A percentile compares a stretch with the other conserved stretches of the same genome.
phyloP scores from a whole-genome alignment of 2,113 vertebrate genomes.

The Dipodomys ordii region DNA sequence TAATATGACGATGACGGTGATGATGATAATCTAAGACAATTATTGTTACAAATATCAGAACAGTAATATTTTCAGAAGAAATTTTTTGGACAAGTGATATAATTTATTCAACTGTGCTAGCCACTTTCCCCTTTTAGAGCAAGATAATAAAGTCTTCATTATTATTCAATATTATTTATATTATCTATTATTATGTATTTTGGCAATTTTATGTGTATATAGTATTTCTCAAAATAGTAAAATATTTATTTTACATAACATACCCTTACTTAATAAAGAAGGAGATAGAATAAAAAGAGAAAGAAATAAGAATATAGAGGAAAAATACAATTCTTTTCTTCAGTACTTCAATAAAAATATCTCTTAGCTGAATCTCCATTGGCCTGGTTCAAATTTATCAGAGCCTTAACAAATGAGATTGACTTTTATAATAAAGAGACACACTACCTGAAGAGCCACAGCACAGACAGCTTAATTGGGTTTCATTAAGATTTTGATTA shows the following conservation, averaged over 20 bases:
- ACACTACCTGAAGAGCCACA: constrained; percentile 46
- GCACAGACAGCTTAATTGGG: not conserved
- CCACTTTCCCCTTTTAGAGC: not conserved
- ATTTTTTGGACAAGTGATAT: not conserved
- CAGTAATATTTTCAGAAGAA: not conserved
- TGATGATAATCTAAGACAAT: not conserved
- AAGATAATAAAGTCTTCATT: not conserved
- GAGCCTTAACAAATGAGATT: constrained; percentile 60
- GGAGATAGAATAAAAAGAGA: not conserved
- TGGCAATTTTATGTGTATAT: not conserved
- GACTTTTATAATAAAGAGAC: constrained; percentile 54
- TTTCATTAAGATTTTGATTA: constrained; percentile 72
- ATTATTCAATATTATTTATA: not conserved
- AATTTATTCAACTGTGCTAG: not conserved
- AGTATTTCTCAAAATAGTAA: not conserved
- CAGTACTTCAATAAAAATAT: constrained; percentile 20
- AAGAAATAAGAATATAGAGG: not conserved
- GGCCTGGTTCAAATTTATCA: constrained; percentile 57
- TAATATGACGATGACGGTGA: not conserved
- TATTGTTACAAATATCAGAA: not conserved
- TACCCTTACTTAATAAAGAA: no score
- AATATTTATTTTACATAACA: not conserved
- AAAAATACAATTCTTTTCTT: constrained; percentile 27
- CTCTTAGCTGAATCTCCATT: constrained; percentile 60
- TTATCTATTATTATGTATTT: not conserved